Conservation (phyloP, 2,113 vertebrate genomes). For the Daphoenositta chrysoptera region DNA sequence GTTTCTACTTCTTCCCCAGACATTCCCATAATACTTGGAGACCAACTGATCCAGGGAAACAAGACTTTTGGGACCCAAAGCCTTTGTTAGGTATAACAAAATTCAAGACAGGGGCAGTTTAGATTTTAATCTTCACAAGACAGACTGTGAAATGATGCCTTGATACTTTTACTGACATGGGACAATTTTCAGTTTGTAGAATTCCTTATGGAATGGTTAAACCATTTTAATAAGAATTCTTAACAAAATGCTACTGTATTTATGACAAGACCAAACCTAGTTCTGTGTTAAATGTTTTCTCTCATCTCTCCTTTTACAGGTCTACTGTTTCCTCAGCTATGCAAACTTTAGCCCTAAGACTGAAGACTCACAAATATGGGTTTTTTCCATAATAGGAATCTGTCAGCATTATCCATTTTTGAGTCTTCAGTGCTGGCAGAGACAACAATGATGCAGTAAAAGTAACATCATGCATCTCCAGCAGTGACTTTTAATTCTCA, state of each 20-base stretch:
- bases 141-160: background rate
- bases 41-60: background rate
- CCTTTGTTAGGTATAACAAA: background rate
- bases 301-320: background rate
- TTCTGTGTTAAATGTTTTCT: background rate
- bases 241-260: background rate
- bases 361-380: accelerated
- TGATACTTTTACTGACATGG: background rate
- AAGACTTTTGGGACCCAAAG: background rate
- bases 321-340: background rate
- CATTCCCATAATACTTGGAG: background rate
- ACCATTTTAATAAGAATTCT: background rate
- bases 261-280: background rate
- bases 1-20: background rate
- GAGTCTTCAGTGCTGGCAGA: background rate
- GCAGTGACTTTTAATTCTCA: background rate
- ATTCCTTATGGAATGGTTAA: background rate
- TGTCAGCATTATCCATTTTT: background rate
- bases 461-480: background rate
- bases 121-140: background rate
- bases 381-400: background rate
- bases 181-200: background rate
- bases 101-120: background rate
- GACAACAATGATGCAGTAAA: background rate
- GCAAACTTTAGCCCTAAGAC: background rate